Percentiles rank a stretch among this genome's conserved stretches.
Evolutionary conservation across 2,888 invertebrate species (phyloP).

Genomic region (Gryllus longicercus): DNA sequence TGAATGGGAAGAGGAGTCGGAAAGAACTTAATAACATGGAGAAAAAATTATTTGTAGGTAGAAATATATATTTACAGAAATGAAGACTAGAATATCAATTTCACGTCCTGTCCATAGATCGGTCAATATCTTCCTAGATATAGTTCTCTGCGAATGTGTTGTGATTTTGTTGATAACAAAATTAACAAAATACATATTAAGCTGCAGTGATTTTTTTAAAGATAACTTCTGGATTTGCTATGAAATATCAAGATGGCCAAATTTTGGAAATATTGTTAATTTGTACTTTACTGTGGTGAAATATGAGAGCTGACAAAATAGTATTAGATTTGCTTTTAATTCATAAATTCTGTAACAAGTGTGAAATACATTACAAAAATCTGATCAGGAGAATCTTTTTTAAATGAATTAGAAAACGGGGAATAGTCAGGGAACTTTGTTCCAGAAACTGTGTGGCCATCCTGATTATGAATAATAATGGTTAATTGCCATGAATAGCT

Average conservation of each 20-base stretch:
- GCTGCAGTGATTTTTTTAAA: background rate
- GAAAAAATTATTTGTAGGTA: background rate
- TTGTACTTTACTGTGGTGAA: too few species aligned
- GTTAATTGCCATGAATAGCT: too few species aligned
- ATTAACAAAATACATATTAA: background rate
- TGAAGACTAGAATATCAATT: background rate
- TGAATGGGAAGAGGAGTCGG: background rate
- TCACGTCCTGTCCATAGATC: background rate
- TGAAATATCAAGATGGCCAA: background rate
- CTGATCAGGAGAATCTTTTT: too few species aligned
- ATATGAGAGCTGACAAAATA: too few species aligned
- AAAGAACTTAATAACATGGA: background rate
- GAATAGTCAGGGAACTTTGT: too few species aligned
- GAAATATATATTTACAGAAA: conserved; percentile 3
- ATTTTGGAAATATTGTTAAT: too few species aligned
- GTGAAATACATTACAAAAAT: too few species aligned
- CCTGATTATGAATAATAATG: too few species aligned
- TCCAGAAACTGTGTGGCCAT: too few species aligned
- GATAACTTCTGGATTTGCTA: background rate
- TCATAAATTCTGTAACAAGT: too few species aligned
- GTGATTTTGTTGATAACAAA: conserved; percentile 5
- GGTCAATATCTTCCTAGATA: background rate
- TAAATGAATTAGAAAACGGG: too few species aligned
- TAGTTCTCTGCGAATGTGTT: background rate
- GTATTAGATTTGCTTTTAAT: too few species aligned